A percentile compares a stretch with the other conserved stretches of the same genome.
These are phyloP conservation scores for Eulithis prunata DNA, from an alignment of 2,888 invertebrate species.

Conservation along the genomic window DNA sequence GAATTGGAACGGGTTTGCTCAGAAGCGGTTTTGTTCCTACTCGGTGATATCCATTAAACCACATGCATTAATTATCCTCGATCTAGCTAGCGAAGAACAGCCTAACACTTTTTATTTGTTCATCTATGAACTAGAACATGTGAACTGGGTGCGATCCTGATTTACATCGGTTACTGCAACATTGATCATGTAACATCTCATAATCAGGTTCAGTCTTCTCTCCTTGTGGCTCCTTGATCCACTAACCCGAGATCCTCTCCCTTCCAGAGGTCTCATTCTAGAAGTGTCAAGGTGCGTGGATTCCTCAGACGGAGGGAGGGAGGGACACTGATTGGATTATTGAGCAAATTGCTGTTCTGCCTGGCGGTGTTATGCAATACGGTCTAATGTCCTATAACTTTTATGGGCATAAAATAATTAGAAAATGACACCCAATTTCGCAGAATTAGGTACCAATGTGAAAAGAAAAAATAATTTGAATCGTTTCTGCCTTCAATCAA, in stretches of 20 bases:
- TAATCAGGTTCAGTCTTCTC: not conserved
- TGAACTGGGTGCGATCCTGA: too few relatives aligned
- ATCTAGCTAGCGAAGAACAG: too few relatives aligned
- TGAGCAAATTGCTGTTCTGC: conserved; percentile 67
- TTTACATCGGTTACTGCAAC: not conserved
- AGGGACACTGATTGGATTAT: conserved; percentile 70
- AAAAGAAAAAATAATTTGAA: too few relatives aligned
- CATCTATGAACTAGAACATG: too few relatives aligned
- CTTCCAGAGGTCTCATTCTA: conserved; percentile 42
- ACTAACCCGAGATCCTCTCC: conserved; percentile 21
- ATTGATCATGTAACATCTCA: not conserved
- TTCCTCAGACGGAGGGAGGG: conserved; percentile 27
- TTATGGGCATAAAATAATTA: conserved; percentile 14
- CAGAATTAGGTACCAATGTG: too few relatives aligned
- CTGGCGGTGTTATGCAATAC: conserved; percentile 55
- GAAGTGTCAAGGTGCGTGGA: conserved; percentile 50
- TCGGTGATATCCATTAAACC: too few relatives aligned
- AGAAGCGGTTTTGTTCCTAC: too few relatives aligned
- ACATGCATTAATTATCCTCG: too few relatives aligned
- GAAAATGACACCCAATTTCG: not conserved
- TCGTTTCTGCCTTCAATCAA: too few relatives aligned
- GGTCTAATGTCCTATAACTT: conserved; percentile 6
- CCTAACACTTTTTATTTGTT: too few relatives aligned
- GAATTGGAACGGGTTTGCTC: too few relatives aligned
- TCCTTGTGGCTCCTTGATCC: conserved; percentile 7